Percentiles rank a stretch among this genome's conserved stretches.
phyloP scores from a whole-genome alignment of 1,140 invertebrate species.

The Panagrolaimus sp. region DNA sequence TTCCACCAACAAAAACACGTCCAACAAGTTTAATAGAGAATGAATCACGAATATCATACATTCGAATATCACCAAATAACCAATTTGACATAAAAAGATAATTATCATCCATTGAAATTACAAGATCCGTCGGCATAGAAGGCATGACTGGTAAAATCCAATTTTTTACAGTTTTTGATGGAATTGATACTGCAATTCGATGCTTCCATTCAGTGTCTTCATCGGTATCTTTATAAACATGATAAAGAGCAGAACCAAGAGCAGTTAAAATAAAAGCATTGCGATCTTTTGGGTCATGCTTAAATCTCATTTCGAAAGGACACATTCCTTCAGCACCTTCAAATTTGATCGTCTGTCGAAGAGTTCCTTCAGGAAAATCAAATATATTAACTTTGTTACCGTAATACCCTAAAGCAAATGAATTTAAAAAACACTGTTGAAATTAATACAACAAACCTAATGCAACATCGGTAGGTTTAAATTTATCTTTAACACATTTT shows the following conservation, averaged over 20 bases:
- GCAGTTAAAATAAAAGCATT: constrained; percentile 79
- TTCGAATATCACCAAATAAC: constrained; percentile 83
- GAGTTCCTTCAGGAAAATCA: constrained; percentile 74
- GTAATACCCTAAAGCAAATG: constrained; percentile 65
- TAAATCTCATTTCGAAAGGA: constrained; percentile 84
- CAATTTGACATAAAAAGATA: constrained; percentile 85
- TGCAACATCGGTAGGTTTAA: constrained; percentile 65
- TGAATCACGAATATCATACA: constrained; percentile 83
- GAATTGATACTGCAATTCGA: constrained; percentile 74
- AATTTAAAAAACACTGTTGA: neutral
- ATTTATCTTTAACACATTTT: constrained; percentile 73
- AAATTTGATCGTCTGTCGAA: constrained; percentile 76
- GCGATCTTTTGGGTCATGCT: constrained; percentile 76
- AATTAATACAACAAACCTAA: constrained; percentile 57
- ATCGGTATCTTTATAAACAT: constrained; percentile 61
- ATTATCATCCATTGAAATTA: constrained; percentile 86
- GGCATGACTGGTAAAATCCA: constrained; percentile 68
- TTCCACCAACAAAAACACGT: constrained; percentile 76
- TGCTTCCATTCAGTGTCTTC: constrained; percentile 63
- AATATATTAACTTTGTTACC: constrained; percentile 80
- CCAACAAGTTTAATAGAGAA: constrained; percentile 74
- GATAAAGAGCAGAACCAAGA: constrained; percentile 70
- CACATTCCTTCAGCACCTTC: constrained; percentile 73
- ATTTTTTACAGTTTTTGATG: constrained; percentile 66
- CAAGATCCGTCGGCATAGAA: constrained; percentile 82